phyloP scores from a whole-genome alignment of 1,140 invertebrate genomes.

The Littorina saxatilis region DNA sequence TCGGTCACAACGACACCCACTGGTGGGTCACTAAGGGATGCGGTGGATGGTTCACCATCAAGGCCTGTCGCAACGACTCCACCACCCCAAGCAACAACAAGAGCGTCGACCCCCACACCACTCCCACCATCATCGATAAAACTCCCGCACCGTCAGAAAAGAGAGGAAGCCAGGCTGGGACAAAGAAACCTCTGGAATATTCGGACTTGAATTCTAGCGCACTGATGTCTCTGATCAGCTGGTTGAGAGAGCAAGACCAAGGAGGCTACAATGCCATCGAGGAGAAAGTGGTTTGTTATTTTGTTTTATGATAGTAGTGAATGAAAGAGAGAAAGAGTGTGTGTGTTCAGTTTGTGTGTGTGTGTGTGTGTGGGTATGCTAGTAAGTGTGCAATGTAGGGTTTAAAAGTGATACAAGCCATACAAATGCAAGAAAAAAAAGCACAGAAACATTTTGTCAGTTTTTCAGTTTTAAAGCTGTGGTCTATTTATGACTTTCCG shows the following conservation, averaged over 20 bases:
- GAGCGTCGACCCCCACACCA: constrained; percentile 18
- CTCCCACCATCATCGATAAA: neutral
- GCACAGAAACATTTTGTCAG: too few relatives aligned
- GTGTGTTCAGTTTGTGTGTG: too few relatives aligned
- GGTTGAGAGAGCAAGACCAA: neutral
- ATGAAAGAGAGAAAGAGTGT: neutral
- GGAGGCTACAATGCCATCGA: too few relatives aligned
- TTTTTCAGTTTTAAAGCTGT: too few relatives aligned
- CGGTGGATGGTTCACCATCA: constrained; percentile 43
- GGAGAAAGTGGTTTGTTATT: neutral
- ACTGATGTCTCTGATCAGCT: neutral
- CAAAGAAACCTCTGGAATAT: neutral
- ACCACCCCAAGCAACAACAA: neutral
- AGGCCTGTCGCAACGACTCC: constrained; percentile 18
- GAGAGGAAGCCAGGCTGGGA: neutral
- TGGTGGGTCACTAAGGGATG: constrained; percentile 49
- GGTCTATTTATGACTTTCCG: too few relatives aligned
- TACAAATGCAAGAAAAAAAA: too few relatives aligned
- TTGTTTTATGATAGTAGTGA: neutral
- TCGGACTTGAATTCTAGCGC: neutral
- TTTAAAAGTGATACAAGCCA: neutral
- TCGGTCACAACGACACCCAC: constrained; percentile 41
- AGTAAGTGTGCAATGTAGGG: too few relatives aligned
- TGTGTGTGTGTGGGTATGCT: too few relatives aligned
- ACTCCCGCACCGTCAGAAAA: neutral